Evolutionary conservation across 2,113 vertebrate genomes (phyloP).

Genomic region (Zosterops pallidus): DNA sequence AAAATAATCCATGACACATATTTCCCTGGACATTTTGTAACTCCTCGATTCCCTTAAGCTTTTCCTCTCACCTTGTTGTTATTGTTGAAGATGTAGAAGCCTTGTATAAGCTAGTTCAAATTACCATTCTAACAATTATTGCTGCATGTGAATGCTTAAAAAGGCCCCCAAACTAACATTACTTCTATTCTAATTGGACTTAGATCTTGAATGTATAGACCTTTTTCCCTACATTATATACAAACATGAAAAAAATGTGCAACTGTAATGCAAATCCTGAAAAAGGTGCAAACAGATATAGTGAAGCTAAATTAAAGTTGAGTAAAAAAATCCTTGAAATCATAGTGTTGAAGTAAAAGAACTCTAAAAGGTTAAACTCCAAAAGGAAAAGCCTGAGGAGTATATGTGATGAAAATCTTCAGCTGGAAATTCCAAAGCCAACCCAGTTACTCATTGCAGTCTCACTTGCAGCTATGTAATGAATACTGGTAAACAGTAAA

Average conservation of each 20-base stretch:
- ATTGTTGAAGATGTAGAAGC: not conserved
- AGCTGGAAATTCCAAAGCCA: not conserved
- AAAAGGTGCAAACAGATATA: not conserved
- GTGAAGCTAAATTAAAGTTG: not conserved
- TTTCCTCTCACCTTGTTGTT: not conserved
- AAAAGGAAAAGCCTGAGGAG: not conserved
- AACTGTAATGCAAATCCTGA: not conserved
- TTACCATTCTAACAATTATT: not conserved
- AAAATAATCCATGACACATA: not conserved
- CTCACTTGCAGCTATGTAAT: not conserved
- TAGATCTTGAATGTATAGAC: not conserved
- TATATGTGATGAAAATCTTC: not conserved
- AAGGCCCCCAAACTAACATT: accelerated
- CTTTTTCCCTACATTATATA: not conserved
- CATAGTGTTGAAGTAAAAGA: not conserved
- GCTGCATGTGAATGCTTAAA: not conserved
- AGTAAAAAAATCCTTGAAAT: not conserved
- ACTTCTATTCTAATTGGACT: not conserved
- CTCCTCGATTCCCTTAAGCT: not conserved
- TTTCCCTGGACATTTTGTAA: not conserved
- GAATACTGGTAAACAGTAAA: not conserved
- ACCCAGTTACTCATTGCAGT: not conserved
- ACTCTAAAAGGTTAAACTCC: not conserved
- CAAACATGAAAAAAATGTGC: not conserved
- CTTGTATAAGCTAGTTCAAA: not conserved